These are phyloP conservation scores for Rhynchopsitta pachyrhyncha DNA, from an alignment of 2,113 vertebrate genomes.

Conservation along the genomic window DNA sequence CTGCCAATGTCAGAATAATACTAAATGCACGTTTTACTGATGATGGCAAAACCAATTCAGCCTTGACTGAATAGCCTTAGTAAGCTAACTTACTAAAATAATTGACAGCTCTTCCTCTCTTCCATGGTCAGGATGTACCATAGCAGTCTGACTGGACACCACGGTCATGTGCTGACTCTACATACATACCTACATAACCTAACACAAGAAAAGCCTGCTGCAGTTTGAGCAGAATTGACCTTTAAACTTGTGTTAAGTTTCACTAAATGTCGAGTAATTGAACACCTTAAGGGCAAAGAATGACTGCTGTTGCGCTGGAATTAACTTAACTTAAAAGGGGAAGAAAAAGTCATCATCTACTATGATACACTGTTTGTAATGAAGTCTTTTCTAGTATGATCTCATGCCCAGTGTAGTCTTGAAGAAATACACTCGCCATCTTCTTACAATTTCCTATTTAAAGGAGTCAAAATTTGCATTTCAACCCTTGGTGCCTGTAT, in stretches of 20 bases:
- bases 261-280: not conserved
- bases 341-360: not conserved
- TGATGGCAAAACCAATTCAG: not conserved
- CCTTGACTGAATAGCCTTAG: not conserved
- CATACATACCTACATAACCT: not conserved
- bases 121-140: not conserved
- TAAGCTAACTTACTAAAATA: not conserved
- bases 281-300: not conserved
- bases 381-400: not conserved
- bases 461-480: not conserved
- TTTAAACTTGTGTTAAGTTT: not conserved
- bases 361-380: not conserved
- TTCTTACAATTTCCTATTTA: not conserved
- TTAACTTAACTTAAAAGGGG: not conserved
- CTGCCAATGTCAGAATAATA: not conserved
- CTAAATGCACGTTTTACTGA: not conserved
- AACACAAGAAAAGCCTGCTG: not conserved
- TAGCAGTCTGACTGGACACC: not conserved
- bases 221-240: not conserved
- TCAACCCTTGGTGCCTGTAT: not conserved
- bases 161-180: not conserved
- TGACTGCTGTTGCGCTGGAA: not conserved
- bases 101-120: not conserved
- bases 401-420: not conserved
- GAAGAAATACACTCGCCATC: not conserved